phyloP scores from a whole-genome alignment of 2,888 invertebrate species.

The Hylaea fasciaria region DNA sequence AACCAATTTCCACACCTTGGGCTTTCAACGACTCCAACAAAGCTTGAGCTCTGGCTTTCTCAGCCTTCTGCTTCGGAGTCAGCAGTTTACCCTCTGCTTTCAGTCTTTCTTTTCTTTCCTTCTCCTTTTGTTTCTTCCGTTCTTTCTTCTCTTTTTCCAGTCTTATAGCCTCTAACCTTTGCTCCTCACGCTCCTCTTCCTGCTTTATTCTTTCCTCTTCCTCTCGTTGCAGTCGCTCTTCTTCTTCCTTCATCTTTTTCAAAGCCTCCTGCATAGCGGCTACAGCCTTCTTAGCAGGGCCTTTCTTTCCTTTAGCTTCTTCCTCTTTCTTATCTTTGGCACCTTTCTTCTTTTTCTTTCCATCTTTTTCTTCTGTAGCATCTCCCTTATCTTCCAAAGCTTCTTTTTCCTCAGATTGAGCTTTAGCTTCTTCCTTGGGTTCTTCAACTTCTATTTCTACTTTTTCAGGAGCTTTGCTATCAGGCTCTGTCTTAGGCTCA shows the following conservation, averaged over 20 bases:
- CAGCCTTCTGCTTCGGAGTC: constrained; percentile 97
- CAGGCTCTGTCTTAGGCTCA: constrained; percentile 62
- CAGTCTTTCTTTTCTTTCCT: constrained; percentile 95
- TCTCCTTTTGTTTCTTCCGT: constrained; percentile 95
- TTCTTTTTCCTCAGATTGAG: constrained; percentile 65
- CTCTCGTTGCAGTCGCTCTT: constrained; percentile 89
- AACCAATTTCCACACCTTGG: constrained; percentile 93
- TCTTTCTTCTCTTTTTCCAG: constrained; percentile 95
- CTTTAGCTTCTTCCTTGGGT: constrained; percentile 54
- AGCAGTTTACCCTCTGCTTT: constrained; percentile 98
- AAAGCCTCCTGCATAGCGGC: constrained; percentile 96
- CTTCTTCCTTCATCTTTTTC: constrained; percentile 95
- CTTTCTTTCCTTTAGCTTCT: constrained; percentile 86
- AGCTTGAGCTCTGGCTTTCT: constrained; percentile 94
- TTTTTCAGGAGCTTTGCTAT: constrained; percentile 48
- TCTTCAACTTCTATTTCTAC: constrained; percentile 52
- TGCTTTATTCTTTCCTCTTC: constrained; percentile 92
- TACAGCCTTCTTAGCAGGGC: constrained; percentile 93
- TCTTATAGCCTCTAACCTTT: constrained; percentile 89
- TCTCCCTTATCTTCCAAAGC: constrained; percentile 62
- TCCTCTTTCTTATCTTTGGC: constrained; percentile 73
- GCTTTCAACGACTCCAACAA: constrained; percentile 95
- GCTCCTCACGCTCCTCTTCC: constrained; percentile 90
- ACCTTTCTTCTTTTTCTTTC: constrained; percentile 79
- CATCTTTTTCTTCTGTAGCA: constrained; percentile 63